Evolutionary conservation across 2,797 vertebrate genomes (phyloP), one percentile per base, ranked within the genome.

Genomic region (Gephyroberyx darwinii): DNA sequence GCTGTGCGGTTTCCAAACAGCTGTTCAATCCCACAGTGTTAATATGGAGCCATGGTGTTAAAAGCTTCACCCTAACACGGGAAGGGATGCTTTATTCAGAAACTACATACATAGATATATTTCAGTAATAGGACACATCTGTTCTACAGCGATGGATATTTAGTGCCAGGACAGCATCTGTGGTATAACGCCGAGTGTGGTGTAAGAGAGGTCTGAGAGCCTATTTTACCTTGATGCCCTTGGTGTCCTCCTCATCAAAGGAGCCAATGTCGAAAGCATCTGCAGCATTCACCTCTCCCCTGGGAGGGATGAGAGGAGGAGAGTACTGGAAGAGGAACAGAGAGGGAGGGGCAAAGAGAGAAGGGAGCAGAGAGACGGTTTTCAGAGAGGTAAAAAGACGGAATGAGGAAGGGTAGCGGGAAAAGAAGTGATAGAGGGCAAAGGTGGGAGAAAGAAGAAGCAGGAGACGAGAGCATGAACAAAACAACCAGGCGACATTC

Each of bases 221-320:
- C 12, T 1, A n/a, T 19, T 52, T 16, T 90, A 98, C 97, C 97
- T 98, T 99, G 89, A 99, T 98, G 92, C 98, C 98, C 90, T 98
- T 99, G 67, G 97, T 99, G 91, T 99, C 98, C 82, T 99, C 98
- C 83, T 99, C 98, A 47, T 98, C 98, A 39, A 99, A 99, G 0
- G 98, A 99, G 73, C 98, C 98, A 0, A 99, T 99, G 86, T 99
- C 98, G 39, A 99, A 99, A 43, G 98, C 98, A 0, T 99, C 97
- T 0, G 98, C 97, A 0, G 98, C 98, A 1, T 99, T 99, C 78
- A 99, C 98, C 77, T 99, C 97, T 75, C 98, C 98, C 63, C 97
- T 92, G 26, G 98, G 98, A 63, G 98, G 98, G 75, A 98, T 96
- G 77, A 99, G 65, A 3, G 98, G 98, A 7, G 98, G 98, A 3